These are phyloP conservation scores for Cyrtonyx montezumae DNA, from an alignment of 2,113 vertebrate species.

Conservation along the genomic window DNA sequence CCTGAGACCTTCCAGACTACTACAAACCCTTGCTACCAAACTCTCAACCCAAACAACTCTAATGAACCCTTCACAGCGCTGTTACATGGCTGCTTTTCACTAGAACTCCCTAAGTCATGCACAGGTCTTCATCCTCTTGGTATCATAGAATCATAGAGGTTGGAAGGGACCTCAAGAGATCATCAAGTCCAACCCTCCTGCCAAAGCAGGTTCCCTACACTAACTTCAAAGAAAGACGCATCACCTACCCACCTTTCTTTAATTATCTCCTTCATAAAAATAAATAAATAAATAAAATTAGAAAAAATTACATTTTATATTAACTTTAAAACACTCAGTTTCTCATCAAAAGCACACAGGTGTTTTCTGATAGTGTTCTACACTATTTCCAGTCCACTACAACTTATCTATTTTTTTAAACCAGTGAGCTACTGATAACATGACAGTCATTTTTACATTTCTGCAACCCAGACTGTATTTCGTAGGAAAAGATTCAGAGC, in stretches of 20 bases:
- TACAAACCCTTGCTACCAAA: not conserved
- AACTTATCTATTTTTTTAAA: not conserved
- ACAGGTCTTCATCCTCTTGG: not conserved
- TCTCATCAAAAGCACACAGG: not conserved
- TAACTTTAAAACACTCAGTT: not conserved
- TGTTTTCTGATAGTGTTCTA: not conserved
- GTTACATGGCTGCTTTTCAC: not conserved
- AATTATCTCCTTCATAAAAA: not conserved
- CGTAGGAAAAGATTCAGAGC: not conserved
- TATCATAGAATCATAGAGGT: not conserved
- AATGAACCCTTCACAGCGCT: not conserved
- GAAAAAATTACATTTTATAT: not conserved
- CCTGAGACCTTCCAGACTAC: not conserved
- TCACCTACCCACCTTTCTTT: not conserved
- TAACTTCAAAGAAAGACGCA: not conserved
- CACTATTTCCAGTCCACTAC: not conserved
- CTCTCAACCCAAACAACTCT: rapidly evolving
- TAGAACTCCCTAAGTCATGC: not conserved
- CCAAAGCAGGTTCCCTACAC: too few species aligned
- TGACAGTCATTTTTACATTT: not conserved
- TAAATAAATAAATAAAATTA: too few species aligned
- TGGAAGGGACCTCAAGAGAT: too few species aligned
- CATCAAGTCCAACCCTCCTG: too few species aligned
- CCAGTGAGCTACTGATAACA: not conserved
- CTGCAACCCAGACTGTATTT: not conserved